Evolutionary conservation across 1,140 invertebrate species (phyloP), one percentile per base, ranked within the genome.

Genomic region (Procambarus virginalis): DNA sequence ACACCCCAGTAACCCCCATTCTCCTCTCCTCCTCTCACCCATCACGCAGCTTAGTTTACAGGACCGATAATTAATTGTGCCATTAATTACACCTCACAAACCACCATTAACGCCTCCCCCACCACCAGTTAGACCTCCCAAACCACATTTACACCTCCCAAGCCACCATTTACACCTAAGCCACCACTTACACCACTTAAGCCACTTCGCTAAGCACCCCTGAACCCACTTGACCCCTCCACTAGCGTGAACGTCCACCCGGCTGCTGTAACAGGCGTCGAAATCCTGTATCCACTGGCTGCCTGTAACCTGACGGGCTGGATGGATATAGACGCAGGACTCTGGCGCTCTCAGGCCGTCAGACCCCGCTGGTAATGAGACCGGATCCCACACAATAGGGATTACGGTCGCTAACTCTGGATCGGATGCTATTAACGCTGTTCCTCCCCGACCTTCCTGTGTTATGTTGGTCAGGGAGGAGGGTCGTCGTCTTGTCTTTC

Each of bases 341-440:
- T 55, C 78, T 49, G 55, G 10, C 6, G 14, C 20, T 80, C 14
- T 55, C 5, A 49, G 48, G 17, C 49, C 22, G 5, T 17, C 6
- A 3, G 8, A 20, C 2, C 48, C 49, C 55, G 78, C 22, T 49
- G 17, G 78, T 80, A 80, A 80, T 80, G 78, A 80, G 78, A n/a
- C 14, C 49, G 20, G 78, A 80, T 80, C 78, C 78, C 49, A 80
- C 78, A 80, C 78, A 80, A 80, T 80, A 80, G 78, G 55, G 78
- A 58, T 58, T 80, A 80, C 17, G 55, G 78, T n/a, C 49, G 49
- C 49, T 80, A 80, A 80, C 78, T 80, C 78, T 55, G 78, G 78
- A 80, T 80, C 20, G 55, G 78, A 80, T 58, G 17, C 78, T 80
- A 80, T 80, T 80, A 80, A 80, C 55, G 78, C 20, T 46, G 49